These are phyloP conservation scores for Ormyrus labotus DNA, from an alignment of 2,888 invertebrate species.

Conservation along the genomic window DNA sequence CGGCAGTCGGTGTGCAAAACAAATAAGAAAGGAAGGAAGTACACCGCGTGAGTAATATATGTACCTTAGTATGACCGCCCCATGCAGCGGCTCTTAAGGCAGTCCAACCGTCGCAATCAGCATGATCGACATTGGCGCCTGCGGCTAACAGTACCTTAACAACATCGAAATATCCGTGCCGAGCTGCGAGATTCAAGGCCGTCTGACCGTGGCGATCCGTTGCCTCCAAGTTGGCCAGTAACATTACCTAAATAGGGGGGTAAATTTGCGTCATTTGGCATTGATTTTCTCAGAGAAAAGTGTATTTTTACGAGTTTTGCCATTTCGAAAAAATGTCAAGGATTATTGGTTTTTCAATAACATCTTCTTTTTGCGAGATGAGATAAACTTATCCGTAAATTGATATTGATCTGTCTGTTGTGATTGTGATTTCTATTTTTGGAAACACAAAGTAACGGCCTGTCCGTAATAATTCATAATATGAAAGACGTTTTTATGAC, in stretches of 20 bases:
- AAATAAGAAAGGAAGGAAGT: too few relatives aligned
- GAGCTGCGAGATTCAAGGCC: slow-evolving; percentile 89
- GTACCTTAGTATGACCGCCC: slow-evolving; percentile 93
- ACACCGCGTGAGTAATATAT: neutral
- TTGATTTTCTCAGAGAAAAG: too few relatives aligned
- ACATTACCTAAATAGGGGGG: neutral
- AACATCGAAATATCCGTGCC: slow-evolving; percentile 85
- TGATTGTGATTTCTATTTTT: too few relatives aligned
- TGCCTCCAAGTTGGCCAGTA: slow-evolving; percentile 78
- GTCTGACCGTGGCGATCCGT: slow-evolving; percentile 89
- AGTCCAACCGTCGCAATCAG: slow-evolving; percentile 93
- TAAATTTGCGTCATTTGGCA: too few relatives aligned
- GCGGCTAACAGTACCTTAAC: slow-evolving; percentile 81
- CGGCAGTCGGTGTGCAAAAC: too few relatives aligned
- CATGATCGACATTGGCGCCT: slow-evolving; percentile 85
- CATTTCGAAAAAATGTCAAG: neutral
- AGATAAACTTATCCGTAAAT: too few relatives aligned
- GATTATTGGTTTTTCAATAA: too few relatives aligned
- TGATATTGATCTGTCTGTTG: too few relatives aligned
- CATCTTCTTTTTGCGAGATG: too few relatives aligned
- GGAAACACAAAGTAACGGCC: too few relatives aligned
- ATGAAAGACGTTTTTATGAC: too few relatives aligned
- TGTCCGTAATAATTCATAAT: too few relatives aligned
- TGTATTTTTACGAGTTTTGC: neutral
- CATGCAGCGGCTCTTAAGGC: slow-evolving; percentile 94